These are phyloP conservation scores for Platycnemis pennipes DNA, from an alignment of 2,888 invertebrate species.

Conservation along the genomic window DNA sequence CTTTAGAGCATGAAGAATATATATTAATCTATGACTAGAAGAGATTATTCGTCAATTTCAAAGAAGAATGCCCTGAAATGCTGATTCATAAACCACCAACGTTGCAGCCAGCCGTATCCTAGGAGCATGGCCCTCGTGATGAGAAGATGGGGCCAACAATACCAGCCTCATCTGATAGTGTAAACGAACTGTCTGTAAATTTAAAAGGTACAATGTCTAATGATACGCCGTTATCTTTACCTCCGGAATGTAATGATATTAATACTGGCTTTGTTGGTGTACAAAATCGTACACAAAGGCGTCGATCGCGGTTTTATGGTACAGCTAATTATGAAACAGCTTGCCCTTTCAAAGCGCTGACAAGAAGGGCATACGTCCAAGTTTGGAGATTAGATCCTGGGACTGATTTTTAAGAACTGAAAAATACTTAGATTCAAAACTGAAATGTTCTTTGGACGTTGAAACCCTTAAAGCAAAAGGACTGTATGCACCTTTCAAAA, in stretches of 20 bases:
- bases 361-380: background rate
- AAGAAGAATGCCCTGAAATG: too few relatives aligned
- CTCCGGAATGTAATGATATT: background rate
- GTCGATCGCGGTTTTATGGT: background rate
- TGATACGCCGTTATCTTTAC: background rate
- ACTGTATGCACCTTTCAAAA: background rate
- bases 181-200: background rate
- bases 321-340: background rate
- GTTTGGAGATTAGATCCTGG: background rate
- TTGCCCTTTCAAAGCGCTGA: background rate
- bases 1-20: too few relatives aligned
- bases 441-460: background rate
- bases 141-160: background rate
- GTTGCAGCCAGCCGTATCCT: background rate
- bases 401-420: background rate
- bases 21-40: too few relatives aligned
- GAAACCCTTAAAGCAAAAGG: background rate
- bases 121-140: background rate
- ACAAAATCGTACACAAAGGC: background rate
- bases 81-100: too few relatives aligned
- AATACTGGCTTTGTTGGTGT: background rate
- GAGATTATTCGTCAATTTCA: too few relatives aligned
- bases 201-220: background rate
- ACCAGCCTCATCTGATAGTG: background rate
- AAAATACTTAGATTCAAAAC: background rate